Base-by-base conservation (phyloP, 2,888 invertebrate genomes). In the Calliscelio sp. region DNA sequence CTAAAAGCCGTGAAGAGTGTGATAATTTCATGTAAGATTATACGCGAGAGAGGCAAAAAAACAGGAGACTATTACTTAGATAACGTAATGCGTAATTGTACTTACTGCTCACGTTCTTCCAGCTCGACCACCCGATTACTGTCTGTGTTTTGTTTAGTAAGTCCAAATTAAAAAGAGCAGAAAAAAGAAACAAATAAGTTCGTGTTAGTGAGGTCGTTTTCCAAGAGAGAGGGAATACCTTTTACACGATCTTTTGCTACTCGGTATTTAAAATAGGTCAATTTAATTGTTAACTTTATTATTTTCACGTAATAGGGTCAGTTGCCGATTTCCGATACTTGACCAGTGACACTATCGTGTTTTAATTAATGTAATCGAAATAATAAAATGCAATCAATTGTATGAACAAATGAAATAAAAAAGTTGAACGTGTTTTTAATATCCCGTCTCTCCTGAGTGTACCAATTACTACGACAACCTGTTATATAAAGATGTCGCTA, bases 91-190 rank as follows among this genome's bases (percentile, higher is more conserved):
- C 59, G 65, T 85, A 79, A 66, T 79, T 85, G 88, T 93, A 97
- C 97, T 97, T 96, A 97, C 97, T 97, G 97, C 94, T 97, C 97
- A 92, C 97, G 95, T 94, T 97, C 97, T 94, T 97, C 96, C 95
- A 97, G 94, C 93, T 96, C 96, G 91, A 93, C 93, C 94, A 96
- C 95, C 88, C 96, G 96, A 94, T 95, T 96, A 95, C 96, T 96
- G 94, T 96, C 96, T 96, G 95, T 93, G 92, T 92, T 90, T 93
- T 91, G 93, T 93, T 93, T 92, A 91, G 91, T 92, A 93, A 93
- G 92, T 94, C 93, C 93, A 92, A 93, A 93, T 94, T 93, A 93
- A 93, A 93, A 93, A 92, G 94, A 74, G 77, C 94, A 93, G 93
- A 94, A 93, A 93, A 93, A 92, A 93, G 92, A 92, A 93, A 93